Evolutionary conservation across 2,113 vertebrate species (phyloP).

Genomic region (Daphoenositta chrysoptera): DNA sequence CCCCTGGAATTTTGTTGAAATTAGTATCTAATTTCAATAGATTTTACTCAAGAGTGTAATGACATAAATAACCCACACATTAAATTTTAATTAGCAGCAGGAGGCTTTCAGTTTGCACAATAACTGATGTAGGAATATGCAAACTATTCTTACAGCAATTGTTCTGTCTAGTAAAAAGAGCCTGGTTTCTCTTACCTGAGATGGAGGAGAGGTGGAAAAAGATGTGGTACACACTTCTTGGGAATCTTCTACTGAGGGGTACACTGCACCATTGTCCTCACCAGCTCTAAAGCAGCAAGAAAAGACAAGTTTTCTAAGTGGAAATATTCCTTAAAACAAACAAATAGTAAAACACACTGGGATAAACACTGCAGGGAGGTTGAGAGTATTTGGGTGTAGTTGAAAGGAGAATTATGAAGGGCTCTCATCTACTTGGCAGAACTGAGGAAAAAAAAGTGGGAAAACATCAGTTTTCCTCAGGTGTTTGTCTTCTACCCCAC

Average conservation of each 20-base stretch:
- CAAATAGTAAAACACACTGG: neutral
- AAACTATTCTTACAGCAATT: neutral
- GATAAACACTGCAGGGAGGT: neutral
- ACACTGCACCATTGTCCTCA: conserved; percentile 81
- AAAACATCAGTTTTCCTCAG: neutral
- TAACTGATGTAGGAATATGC: neutral
- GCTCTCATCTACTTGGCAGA: neutral
- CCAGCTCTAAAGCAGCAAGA: conserved; percentile 66
- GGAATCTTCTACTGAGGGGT: conserved; percentile 90
- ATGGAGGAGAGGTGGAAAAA: conserved; percentile 97
- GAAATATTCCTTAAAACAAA: neutral
- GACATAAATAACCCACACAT: neutral
- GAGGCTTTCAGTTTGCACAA: neutral
- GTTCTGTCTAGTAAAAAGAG: neutral
- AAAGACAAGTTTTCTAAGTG: neutral
- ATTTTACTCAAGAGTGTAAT: neutral
- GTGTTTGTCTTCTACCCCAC: neutral
- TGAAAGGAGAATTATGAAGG: conserved; percentile 41
- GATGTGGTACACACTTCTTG: conserved; percentile 97
- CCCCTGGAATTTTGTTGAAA: neutral
- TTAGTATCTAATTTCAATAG: neutral
- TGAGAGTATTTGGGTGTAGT: conserved; percentile 19
- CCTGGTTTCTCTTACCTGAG: conserved; percentile 80
- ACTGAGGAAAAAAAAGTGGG: neutral
- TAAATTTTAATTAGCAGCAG: neutral